phyloP scores from a whole-genome alignment of 2,797 vertebrate species.

The Sardinella longiceps region DNA sequence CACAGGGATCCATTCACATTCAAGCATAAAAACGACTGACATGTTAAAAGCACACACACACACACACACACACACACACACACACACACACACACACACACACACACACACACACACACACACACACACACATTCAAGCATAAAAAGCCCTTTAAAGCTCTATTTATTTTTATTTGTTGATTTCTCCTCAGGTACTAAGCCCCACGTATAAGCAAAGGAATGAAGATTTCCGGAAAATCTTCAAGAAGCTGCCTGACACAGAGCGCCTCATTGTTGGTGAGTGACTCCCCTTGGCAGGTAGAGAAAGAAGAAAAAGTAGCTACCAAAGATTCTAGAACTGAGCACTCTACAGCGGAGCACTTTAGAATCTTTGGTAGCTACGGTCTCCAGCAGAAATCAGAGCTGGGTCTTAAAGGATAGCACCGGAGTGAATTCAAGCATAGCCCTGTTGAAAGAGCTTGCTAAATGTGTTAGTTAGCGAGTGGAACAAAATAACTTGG shows the following conservation, averaged over 20 bases:
- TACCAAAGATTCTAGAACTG: no score
- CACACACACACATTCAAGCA: neutral
- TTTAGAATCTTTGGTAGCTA: no score
- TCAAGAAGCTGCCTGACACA: conserved; percentile 87
- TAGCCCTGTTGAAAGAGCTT: no score
- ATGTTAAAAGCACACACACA: no score
- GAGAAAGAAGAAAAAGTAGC: neutral
- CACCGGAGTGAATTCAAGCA: no score
- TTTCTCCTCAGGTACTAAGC: conserved; percentile 81
- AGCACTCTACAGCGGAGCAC: no score
- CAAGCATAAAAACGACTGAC: no score
- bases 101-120: neutral
- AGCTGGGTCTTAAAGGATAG: no score
- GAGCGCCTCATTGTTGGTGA: conserved; percentile 91
- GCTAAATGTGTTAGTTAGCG: no score
- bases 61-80: neutral
- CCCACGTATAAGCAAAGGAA: conserved; percentile 92
- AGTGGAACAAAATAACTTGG: no score
- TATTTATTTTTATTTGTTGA: conserved; percentile 11
- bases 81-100: neutral
- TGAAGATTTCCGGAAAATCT: conserved; percentile 90
- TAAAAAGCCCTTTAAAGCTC: neutral
- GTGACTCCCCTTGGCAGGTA: conserved; percentile 45
- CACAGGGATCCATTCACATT: no score
- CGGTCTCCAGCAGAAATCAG: neutral